Evolutionary conservation across 2,113 vertebrate species (phyloP).

Genomic region (Callorhinus ursinus): DNA sequence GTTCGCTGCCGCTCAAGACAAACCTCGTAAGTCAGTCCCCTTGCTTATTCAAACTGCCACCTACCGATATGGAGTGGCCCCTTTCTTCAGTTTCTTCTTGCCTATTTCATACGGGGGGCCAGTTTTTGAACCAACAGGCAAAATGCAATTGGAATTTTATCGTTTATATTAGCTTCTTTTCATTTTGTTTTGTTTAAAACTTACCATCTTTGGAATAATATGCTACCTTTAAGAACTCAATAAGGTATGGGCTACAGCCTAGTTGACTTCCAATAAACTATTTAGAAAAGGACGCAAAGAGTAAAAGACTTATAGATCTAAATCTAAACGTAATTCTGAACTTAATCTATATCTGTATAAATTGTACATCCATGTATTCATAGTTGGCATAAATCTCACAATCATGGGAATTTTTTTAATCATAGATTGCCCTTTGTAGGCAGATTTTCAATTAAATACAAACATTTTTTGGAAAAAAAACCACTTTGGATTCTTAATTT

Average conservation of each 20-base stretch:
- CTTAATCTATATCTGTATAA: not conserved
- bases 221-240: constrained; percentile 26
- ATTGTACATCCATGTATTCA: not conserved
- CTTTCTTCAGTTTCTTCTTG: not conserved
- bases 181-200: constrained; percentile 34
- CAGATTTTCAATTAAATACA: not conserved
- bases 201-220: not conserved
- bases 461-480: not conserved
- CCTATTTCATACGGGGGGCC: fast-evolving
- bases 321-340: not conserved
- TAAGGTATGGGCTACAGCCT: not conserved
- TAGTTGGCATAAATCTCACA: constrained; percentile 35
- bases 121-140: not conserved
- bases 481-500: not conserved
- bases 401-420: not conserved
- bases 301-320: not conserved
- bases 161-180: constrained; percentile 9
- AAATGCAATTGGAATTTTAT: not conserved
- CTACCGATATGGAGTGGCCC: too few relatives aligned
- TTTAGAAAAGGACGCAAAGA: constrained; percentile 29
- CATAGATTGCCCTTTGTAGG: not conserved
- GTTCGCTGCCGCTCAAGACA: not conserved
- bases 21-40: not conserved
- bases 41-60: not conserved
- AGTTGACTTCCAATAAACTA: constrained; percentile 46